These are phyloP conservation scores for Lepisosteus osseus DNA, from an alignment of 2,113 vertebrate genomes.

Conservation along the genomic window DNA sequence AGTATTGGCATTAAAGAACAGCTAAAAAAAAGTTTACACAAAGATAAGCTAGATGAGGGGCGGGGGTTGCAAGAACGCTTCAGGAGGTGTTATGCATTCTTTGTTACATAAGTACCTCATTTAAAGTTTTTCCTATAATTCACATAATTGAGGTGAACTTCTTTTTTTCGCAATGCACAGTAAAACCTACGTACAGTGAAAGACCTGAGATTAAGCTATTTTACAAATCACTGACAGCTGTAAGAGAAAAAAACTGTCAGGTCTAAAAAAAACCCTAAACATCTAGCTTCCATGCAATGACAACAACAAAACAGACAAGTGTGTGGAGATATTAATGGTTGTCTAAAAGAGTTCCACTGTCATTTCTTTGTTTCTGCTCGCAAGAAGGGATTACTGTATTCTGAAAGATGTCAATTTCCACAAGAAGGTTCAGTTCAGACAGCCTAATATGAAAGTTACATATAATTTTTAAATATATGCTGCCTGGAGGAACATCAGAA, in stretches of 20 bases:
- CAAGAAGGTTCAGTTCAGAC: no score
- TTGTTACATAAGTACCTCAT: constrained; percentile 37
- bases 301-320: constrained; percentile 13
- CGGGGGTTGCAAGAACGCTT: constrained; percentile 7
- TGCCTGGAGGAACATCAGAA: no score
- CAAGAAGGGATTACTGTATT: constrained; percentile 9
- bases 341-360: constrained; percentile 24
- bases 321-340: constrained; percentile 3
- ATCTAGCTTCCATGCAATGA: constrained; percentile 16
- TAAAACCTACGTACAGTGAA: not conserved
- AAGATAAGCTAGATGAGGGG: constrained; percentile 22
- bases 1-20: constrained; percentile 16
- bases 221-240: constrained; percentile 24
- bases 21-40: constrained; percentile 25
- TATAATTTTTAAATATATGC: no score
- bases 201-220: constrained; percentile 24
- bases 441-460: no score
- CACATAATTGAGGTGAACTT: constrained; percentile 21
- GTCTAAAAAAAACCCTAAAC: constrained; percentile 1
- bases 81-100: constrained; percentile 19
- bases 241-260: constrained; percentile 29
- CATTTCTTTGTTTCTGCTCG: constrained; percentile 22
- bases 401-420: constrained; percentile 21
- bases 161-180: constrained; percentile 7
- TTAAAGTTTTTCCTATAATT: constrained; percentile 34